A percentile compares a stretch with the other conserved stretches of the same genome.
Evolutionary conservation across 2,888 invertebrate genomes (phyloP).

Genomic region (Eristalis intricaria): DNA sequence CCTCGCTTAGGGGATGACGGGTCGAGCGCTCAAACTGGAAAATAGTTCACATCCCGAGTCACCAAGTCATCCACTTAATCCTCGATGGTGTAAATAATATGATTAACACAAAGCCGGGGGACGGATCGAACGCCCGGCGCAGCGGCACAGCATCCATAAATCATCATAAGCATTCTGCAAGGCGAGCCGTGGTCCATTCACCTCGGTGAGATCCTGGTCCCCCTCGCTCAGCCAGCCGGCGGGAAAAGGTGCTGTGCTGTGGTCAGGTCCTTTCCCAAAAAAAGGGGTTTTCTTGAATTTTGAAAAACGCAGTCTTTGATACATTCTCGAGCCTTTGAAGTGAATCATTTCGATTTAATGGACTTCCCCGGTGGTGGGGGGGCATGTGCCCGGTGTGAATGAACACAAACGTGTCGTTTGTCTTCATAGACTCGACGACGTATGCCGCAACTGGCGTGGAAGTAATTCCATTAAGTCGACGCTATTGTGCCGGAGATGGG

Average conservation of each 20-base stretch:
- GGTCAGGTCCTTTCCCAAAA: conserved; percentile 14
- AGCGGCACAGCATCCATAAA: conserved; percentile 61
- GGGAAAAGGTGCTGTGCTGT: conserved; percentile 37
- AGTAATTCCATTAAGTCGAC: conserved; percentile 60
- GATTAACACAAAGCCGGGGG: conserved; percentile 78
- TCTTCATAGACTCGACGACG: conserved; percentile 15
- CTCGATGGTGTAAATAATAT: conserved; percentile 82
- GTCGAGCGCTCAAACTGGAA: conserved; percentile 4
- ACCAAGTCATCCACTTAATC: conserved; percentile 80
- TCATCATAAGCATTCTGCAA: conserved; percentile 54
- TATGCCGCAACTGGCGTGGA: conserved; percentile 53
- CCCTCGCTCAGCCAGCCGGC: background rate
- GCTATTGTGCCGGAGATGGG: conserved; percentile 52
- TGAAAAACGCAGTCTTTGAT: background rate
- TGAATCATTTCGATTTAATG: conserved; percentile 31
- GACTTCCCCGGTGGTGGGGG: background rate
- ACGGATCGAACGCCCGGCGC: conserved; percentile 23
- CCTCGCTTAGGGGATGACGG: conserved; percentile 53
- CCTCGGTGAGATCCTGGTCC: background rate
- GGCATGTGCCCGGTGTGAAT: background rate
- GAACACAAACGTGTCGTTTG: background rate
- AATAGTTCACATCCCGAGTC: conserved; percentile 71
- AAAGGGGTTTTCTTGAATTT: conserved; percentile 36
- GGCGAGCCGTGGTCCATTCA: background rate
- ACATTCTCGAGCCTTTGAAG: conserved; percentile 13